Base-by-base conservation (phyloP, 2,113 vertebrate species). In the Spheniscus mendiculus region DNA sequence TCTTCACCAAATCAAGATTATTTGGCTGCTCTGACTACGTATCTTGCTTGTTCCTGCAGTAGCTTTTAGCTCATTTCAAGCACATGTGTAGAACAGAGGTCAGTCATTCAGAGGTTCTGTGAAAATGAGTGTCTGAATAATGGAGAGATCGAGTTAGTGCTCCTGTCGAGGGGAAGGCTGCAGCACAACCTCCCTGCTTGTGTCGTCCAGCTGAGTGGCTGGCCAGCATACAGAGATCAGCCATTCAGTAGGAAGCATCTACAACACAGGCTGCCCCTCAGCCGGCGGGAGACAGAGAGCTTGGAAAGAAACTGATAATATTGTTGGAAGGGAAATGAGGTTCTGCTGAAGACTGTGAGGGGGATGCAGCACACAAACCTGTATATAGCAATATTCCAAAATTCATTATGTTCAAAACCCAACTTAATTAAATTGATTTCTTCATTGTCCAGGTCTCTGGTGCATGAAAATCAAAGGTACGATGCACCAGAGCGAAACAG, bases 111-210 rank as follows among this genome's bases (percentile, higher is more conserved):
- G 55, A 50, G 59, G 34, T 15, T 73, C 45, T 91, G 77, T 45
- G 67, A 42, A 62, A 83, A 66, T 49, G 59, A 56, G 12, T 36
- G 67, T 38, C 93, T 73, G 71, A 80, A 44, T 29, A 61, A 56
- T 0, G 6, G 40, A 34, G 45, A 20, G 50, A 22, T 44, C 0
- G 0, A 70, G 34, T 65, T 15, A 23, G 73, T 7, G 55, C 72
- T 73, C 34, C 30, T 66, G 45, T 18, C 1, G 7, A 20, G 12
- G 49, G 32, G 55, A 30, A 29, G 72, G 44, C 81, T 58, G 36
- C 49, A 47, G 81, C 73, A 66, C 62, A 45, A 18, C 27, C 62
- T 45, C 79, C 56, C 50, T 40, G 50, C 27, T 42, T 8, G 27
- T 4, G 9, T 0, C 23, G 58, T 12, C 17, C 30, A 55, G 40